Evolutionary conservation across 2,113 vertebrate species (phyloP), one percentile per base, ranked within the genome.

Genomic region (Phasianus colchicus): DNA sequence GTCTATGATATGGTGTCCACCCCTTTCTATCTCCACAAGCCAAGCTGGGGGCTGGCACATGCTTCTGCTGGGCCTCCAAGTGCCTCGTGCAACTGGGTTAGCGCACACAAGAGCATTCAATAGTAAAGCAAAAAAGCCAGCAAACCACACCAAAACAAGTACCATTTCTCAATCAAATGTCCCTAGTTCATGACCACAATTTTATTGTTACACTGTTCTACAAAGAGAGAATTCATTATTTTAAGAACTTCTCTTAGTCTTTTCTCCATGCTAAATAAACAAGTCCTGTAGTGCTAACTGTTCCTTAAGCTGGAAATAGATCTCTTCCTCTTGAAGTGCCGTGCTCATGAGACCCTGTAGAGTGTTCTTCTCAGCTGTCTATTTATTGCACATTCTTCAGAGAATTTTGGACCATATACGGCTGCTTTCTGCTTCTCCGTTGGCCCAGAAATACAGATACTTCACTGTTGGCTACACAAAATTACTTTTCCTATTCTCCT

Each of bases 341-440:
- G 40, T 4, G 52, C 65, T 92, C 47, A 19, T 52, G 85, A 91
- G 85, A 81, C 48, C 76, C 70, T 55, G 73, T 0, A 0, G 76
- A 93, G 79, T n/a, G 71, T 78, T 87, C 84, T 86, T 83, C 64
- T 4, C 27, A 94, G 64, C 69, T 90, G 81, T 61, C 74, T 91
- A 93, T 92, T 96, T 93, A 89, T 89, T 91, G 75, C 79, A 69
- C 85, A 91, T 80, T 95, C 92, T 93, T 92, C 2, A 1, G 50
- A 89, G 78, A 86, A 86, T 86, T 92, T 95, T 82, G 92, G 65
- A 22, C 91, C 86, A 90, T 87, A 94, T 93, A 95, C 55, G 55
- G 84, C 42, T 82, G 55, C 50, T 80, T 80, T 90, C 71, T 94
- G 64, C 54, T 91, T 77, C 69, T 29, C 60, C 80, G 25, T 11